phyloP scores from a whole-genome alignment of 2,888 invertebrate species.

The Zootermopsis nevadensis region DNA sequence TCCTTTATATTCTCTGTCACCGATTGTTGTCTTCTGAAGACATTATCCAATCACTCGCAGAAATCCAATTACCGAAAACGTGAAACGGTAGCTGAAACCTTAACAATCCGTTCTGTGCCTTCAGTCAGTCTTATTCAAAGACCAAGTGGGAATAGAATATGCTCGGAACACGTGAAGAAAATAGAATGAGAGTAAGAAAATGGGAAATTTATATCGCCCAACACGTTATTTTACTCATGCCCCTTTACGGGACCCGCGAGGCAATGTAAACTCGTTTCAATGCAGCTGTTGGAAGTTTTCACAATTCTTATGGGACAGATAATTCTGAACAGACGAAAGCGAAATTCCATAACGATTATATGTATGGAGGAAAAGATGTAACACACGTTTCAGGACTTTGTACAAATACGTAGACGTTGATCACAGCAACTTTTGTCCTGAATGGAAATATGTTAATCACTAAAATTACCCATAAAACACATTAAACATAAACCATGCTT shows the following conservation, averaged over 20 bases:
- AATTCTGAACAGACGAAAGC: not conserved
- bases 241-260: not conserved
- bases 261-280: not conserved
- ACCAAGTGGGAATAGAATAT: not conserved
- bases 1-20: not conserved
- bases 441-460: too few relatives aligned
- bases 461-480: too few relatives aligned
- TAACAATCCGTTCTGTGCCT: not conserved
- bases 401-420: not conserved
- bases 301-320: not conserved
- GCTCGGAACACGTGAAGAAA: slow-evolving; percentile 7
- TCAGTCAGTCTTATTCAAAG: slow-evolving; percentile 27
- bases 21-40: slow-evolving; percentile 2
- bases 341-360: not conserved
- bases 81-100: not conserved
- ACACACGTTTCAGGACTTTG: not conserved
- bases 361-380: not conserved
- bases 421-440: too few relatives aligned
- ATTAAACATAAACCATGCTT: too few relatives aligned
- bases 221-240: not conserved
- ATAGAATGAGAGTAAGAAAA: slow-evolving; percentile 6
- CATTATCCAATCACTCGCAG: slow-evolving; percentile 19
- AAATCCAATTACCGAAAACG: slow-evolving; percentile 11
- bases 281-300: not conserved
- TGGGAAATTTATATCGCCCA: slow-evolving; percentile 19